Conservation (phyloP, 2,888 invertebrate species). For the Xestobium rufovillosum region DNA sequence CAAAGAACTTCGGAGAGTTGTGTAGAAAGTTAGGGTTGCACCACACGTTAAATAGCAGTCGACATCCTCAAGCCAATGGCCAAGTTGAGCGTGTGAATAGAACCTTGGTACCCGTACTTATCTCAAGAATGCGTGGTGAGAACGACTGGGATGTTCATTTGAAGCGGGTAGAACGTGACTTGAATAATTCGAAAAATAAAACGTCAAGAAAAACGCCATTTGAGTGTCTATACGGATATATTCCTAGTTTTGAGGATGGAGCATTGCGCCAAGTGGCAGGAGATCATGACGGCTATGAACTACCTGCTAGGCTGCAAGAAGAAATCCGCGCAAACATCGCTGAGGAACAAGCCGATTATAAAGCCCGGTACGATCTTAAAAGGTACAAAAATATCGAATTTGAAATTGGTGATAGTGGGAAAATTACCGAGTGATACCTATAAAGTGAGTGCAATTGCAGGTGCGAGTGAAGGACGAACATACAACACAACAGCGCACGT, state of each 20-base stretch:
- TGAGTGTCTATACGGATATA: slow-evolving; percentile 20
- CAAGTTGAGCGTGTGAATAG: slow-evolving; percentile 10
- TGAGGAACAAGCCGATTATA: slow-evolving; percentile 4
- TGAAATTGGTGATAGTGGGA: slow-evolving; percentile 6
- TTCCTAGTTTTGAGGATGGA: slow-evolving; percentile 12
- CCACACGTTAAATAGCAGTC: slow-evolving; percentile 10
- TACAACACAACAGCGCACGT: not conserved
- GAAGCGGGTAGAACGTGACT: slow-evolving; percentile 13
- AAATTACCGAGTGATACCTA: not conserved
- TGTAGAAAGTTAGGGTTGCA: slow-evolving; percentile 12
- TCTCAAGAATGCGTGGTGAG: not conserved
- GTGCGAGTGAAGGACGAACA: not conserved
- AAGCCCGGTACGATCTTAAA: slow-evolving; percentile 4
- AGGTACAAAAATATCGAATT: slow-evolving; percentile 4
- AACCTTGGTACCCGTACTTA: slow-evolving; percentile 6
- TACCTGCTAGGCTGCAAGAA: slow-evolving; percentile 3
- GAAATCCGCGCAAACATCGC: not conserved
- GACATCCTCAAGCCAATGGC: slow-evolving; percentile 17
- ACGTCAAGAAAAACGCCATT: slow-evolving; percentile 20
- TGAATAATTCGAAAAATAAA: slow-evolving; percentile 19
- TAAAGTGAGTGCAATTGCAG: not conserved
- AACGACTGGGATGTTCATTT: slow-evolving; percentile 5
- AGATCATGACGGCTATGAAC: slow-evolving; percentile 2
- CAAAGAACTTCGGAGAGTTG: slow-evolving; percentile 5
- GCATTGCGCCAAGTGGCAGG: slow-evolving; percentile 8